Conservation (phyloP, 2,797 vertebrate species). For the Oceanodroma leucorhoa region DNA sequence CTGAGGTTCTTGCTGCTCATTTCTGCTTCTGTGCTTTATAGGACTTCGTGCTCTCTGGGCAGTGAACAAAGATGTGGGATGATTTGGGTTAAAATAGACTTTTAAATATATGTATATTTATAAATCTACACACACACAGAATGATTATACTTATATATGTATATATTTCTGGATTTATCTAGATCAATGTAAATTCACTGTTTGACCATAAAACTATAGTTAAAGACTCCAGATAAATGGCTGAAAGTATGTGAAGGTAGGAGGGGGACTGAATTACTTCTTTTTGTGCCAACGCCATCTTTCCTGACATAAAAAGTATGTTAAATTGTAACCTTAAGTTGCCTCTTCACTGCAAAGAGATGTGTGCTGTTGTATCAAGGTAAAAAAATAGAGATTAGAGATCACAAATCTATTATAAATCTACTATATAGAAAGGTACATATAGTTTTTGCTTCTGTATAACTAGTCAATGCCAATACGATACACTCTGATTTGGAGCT, state of each 20-base stretch:
- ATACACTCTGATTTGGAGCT: background rate
- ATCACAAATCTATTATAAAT: background rate
- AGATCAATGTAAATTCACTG: background rate
- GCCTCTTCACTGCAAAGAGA: background rate
- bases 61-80: background rate
- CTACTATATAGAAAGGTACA: background rate
- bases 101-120: background rate
- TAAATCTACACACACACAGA: background rate
- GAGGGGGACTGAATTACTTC: background rate
- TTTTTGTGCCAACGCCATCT: background rate
- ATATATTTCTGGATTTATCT: background rate
- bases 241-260: background rate
- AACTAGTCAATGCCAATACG: background rate
- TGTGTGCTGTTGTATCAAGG: background rate
- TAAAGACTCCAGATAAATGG: background rate
- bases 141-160: background rate
- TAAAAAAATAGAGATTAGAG: background rate
- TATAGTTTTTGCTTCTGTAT: background rate
- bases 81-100: background rate
- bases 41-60: background rate
- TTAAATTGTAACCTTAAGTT: background rate
- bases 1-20: background rate
- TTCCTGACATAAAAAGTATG: background rate
- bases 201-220: background rate
- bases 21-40: background rate